Evolutionary conservation across 2,888 invertebrate genomes (phyloP).

Genomic region (Lepidochrysops patricia): DNA sequence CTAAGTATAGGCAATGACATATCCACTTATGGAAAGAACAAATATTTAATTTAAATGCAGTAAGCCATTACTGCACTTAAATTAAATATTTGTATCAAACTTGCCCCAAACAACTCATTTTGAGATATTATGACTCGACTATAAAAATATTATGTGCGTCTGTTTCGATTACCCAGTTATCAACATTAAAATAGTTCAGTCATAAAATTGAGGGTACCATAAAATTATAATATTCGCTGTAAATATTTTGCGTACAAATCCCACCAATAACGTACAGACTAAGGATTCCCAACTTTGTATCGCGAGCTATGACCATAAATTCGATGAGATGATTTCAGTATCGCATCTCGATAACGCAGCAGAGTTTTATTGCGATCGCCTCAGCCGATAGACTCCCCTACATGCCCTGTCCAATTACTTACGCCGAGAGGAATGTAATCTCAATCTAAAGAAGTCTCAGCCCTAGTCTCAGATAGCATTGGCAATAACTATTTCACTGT

Average conservation of each 20-base stretch:
- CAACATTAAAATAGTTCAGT: no score
- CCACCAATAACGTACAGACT: not conserved
- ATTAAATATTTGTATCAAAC: no score
- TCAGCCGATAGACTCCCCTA: slow-evolving; percentile 31
- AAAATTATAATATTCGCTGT: no score
- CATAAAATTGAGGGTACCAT: no score
- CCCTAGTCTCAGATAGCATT: slow-evolving; percentile 22
- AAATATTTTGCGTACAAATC: no score
- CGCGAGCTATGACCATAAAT: not conserved
- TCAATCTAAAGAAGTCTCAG: slow-evolving; percentile 40
- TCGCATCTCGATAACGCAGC: slow-evolving; percentile 38
- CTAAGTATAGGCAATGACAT: not conserved
- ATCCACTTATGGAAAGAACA: no score
- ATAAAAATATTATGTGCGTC: no score
- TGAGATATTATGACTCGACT: no score
- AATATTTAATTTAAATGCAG: no score
- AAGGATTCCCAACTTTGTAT: not conserved
- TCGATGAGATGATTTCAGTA: slow-evolving; percentile 14
- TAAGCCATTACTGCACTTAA: no score
- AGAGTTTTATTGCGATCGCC: slow-evolving; percentile 66
- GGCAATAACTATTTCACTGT: not conserved
- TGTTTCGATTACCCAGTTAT: no score
- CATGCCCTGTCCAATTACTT: slow-evolving; percentile 66
- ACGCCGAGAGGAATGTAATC: slow-evolving; percentile 36
- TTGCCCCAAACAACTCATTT: no score